Base-by-base conservation (phyloP, 2,888 invertebrate species). In the Glaucopsyche alexis region DNA sequence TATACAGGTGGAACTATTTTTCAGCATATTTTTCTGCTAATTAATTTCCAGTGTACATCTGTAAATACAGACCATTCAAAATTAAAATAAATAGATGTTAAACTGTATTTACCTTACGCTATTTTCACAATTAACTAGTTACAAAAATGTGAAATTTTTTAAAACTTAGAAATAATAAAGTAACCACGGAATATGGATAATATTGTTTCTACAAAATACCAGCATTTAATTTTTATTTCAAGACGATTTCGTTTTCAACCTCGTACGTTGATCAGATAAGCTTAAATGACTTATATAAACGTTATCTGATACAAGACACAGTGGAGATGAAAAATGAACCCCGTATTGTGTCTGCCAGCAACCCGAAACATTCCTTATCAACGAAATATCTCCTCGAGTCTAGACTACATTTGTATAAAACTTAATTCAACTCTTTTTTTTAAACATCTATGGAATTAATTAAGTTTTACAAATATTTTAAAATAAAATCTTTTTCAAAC, bases 331-430 rank as follows among this genome's bases (percentile, higher is more conserved):
- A 69, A 69, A 69, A 69, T 69, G 69, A 69, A 49, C 13, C 47
- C 69, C 47, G 16, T 69, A 69, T 69, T 69, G 69, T 69, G 49
- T 29, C 69, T 69, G 49, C 47, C 69, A 69, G 29, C 19, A 13
- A 69, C 45, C 19, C 29, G 69, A 69, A 67, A 69, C 49, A 69
- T 69, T 49, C 47, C 69, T 69, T 49, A 69, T 69, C 69, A 67
- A 13, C 49, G 29, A 47, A 29, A 69, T 16, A 29, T 47, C 29
- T 49, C 8, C 45, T 16, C 66, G 13, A 16, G 69, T 69, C 69
- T 69, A 69, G 69, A 69, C 69, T 42, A 66, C 66, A 42, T 16
- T 66, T 66, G 16, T 66, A 66, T 42, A 66, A 66, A 66, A 16
- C 3, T 66, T 42, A 42, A 42, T 40, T 66, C 66, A 65, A 40